phyloP scores from a whole-genome alignment of 2,797 vertebrate species.

The Eidolon dupreanum region DNA sequence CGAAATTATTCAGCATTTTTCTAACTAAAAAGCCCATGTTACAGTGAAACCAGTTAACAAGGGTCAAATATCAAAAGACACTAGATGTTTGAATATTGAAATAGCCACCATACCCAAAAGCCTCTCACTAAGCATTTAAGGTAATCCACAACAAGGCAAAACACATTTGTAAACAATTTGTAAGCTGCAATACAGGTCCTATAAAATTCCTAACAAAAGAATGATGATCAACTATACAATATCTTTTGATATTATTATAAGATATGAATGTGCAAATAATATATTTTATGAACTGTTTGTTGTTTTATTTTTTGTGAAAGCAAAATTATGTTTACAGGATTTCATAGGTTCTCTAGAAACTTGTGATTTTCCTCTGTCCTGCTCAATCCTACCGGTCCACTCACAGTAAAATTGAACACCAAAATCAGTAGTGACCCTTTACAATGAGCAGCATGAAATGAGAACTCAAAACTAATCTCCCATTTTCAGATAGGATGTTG shows the following conservation, averaged over 20 bases:
- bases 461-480: neutral
- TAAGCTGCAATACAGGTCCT: neutral
- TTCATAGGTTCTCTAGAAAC: neutral
- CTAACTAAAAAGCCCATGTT: neutral
- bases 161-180: neutral
- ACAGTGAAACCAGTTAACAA: neutral
- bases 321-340: neutral
- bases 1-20: neutral
- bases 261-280: neutral
- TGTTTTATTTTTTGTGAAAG: neutral
- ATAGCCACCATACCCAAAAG: neutral
- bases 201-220: neutral
- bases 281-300: neutral
- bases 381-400: accelerated
- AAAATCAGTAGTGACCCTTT: neutral
- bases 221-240: neutral
- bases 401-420: neutral
- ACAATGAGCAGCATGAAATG: neutral
- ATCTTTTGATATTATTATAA: neutral
- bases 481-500: neutral
- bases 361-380: neutral
- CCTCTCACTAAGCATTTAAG: neutral
- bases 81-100: neutral
- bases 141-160: neutral
- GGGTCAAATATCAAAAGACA: neutral